A percentile compares a stretch with the other conserved stretches of the same genome.
phyloP scores from a whole-genome alignment of 2,888 invertebrate genomes.

The Drosophila melanosoma region DNA sequence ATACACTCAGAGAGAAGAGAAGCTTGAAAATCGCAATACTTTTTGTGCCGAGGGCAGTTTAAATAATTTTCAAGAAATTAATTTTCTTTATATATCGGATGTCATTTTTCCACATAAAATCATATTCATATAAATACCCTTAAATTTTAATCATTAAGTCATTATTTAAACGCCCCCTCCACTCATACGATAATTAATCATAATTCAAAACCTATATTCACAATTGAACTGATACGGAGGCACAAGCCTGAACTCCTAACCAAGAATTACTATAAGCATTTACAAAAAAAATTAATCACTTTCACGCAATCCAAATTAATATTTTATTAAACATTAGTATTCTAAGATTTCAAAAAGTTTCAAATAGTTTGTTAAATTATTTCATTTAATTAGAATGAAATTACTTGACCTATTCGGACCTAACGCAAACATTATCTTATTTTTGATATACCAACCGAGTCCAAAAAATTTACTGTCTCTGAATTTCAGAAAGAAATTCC shows the following conservation, averaged over 20 bases:
- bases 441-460: background rate
- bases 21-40: background rate
- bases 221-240: too few relatives aligned
- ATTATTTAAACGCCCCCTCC: background rate
- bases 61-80: background rate
- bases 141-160: background rate
- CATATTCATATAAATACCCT: background rate
- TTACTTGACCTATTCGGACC: background rate
- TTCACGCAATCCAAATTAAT: background rate
- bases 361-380: background rate
- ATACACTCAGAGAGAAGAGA: background rate
- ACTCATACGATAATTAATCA: too few relatives aligned
- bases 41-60: background rate
- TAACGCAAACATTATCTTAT: too few relatives aligned
- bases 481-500: background rate
- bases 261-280: background rate
- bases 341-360: background rate
- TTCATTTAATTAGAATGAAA: background rate
- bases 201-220: background rate
- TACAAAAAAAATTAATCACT: background rate
- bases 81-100: background rate
- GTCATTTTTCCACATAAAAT: background rate
- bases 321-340: background rate
- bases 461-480: background rate
- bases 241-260: background rate